Conservation (phyloP, 35 echinoderm and acorn worm genomes). For the Eucidaris tribuloides region DNA sequence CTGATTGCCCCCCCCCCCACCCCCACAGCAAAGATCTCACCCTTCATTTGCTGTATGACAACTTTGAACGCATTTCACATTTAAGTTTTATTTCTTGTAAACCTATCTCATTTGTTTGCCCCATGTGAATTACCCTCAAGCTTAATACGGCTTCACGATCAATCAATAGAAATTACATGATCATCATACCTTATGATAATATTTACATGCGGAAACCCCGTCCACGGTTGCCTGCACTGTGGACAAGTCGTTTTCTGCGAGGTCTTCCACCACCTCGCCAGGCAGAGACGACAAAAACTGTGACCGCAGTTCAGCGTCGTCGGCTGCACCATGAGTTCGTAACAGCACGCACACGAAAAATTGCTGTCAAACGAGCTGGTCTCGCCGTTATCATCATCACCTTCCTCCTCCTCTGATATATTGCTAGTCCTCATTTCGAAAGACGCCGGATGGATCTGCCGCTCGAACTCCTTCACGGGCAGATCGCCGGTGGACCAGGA, state of each 20-base stretch:
- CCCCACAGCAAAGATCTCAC: no score
- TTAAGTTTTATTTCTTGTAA: no score
- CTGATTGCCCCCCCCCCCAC: no score
- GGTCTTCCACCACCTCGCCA: slow-evolving; percentile 95
- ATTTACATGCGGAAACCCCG: slow-evolving; percentile 90
- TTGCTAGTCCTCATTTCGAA: background rate
- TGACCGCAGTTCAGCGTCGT: slow-evolving; percentile 94
- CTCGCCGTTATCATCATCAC: background rate
- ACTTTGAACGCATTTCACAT: no score
- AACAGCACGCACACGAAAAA: slow-evolving; percentile 90
- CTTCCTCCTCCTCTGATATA: background rate
- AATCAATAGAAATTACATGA: no score
- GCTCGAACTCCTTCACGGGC: background rate
- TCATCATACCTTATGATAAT: slow-evolving; percentile 78
- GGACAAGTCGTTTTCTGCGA: slow-evolving; percentile 80
- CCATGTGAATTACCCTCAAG: no score
- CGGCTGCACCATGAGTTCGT: slow-evolving; percentile 93
- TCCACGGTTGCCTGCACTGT: slow-evolving; percentile 85
- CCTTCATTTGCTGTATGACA: no score
- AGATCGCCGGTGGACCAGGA: slow-evolving; percentile 1
- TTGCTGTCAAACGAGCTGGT: slow-evolving; percentile 44
- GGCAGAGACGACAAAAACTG: slow-evolving; percentile 90
- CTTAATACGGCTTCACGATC: no score
- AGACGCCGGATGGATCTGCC: no score
- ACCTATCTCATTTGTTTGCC: no score